Percentiles rank a stretch among this genome's conserved stretches.
Conservation (phyloP, 1,140 invertebrate species). For the Cherax quadricarinatus region DNA sequence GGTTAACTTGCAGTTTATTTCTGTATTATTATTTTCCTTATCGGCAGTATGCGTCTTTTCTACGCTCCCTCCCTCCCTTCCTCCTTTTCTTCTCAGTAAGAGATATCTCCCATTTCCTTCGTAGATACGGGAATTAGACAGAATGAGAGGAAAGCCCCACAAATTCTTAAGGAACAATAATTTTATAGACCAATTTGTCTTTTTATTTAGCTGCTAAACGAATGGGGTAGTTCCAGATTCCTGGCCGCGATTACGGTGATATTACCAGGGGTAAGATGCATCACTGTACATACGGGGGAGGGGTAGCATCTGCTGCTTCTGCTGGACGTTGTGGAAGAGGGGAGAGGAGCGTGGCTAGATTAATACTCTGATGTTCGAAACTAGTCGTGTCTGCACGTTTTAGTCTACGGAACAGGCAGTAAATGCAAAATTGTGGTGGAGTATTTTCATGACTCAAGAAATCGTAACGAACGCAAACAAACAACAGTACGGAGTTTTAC, state of each 20-base stretch:
- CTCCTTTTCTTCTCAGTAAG: neutral
- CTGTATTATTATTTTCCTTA: no score
- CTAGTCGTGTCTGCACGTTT: neutral
- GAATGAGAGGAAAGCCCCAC: neutral
- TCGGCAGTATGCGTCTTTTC: no score
- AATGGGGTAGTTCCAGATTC: neutral
- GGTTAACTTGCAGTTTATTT: no score
- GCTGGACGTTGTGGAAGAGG: neutral
- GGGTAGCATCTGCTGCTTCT: no score
- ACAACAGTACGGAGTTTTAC: no score
- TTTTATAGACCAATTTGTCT: slow-evolving; percentile 29
- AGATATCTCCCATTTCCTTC: neutral
- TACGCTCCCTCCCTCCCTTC: no score
- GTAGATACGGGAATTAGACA: slow-evolving; percentile 4
- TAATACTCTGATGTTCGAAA: neutral
- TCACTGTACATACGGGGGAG: neutral
- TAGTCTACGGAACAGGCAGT: no score
- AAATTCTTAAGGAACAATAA: slow-evolving; percentile 34
- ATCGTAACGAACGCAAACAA: no score
- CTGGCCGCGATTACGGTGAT: neutral
- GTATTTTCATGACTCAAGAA: no score
- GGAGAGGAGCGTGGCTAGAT: no score
- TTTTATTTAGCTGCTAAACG: slow-evolving; percentile 21
- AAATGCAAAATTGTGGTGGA: no score
- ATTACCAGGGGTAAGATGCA: neutral